Conservation (phyloP, 2,797 vertebrate species). For the Otus scops region DNA sequence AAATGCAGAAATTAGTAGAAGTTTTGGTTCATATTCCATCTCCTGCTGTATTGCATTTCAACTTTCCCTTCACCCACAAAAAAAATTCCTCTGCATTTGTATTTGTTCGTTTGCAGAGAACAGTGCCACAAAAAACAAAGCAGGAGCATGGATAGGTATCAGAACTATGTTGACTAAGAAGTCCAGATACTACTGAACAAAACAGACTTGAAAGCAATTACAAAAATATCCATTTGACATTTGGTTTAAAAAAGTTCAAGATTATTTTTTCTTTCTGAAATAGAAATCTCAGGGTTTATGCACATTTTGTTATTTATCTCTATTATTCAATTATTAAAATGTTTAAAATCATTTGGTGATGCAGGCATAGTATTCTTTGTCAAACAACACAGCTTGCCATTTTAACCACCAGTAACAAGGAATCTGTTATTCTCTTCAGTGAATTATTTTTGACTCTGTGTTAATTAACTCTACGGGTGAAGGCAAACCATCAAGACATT, state of each 20-base stretch:
- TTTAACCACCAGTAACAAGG: not conserved
- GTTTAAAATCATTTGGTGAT: not conserved
- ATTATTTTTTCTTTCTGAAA: not conserved
- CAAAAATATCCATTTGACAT: not conserved
- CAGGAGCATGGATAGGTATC: not conserved
- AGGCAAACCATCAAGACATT: not conserved
- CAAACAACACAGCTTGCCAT: not conserved
- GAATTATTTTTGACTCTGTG: slow-evolving; percentile 17
- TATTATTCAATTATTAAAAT: not conserved
- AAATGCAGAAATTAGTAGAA: not conserved
- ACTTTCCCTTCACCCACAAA: not conserved
- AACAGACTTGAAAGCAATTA: not conserved
- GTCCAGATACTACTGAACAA: not conserved
- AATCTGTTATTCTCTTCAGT: not conserved
- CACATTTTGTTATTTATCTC: not conserved
- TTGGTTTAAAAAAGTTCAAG: not conserved
- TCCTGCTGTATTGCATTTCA: not conserved
- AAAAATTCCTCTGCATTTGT: not conserved
- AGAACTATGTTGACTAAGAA: not conserved
- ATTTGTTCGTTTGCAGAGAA: not conserved
- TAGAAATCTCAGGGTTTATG: not conserved
- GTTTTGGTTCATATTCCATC: not conserved
- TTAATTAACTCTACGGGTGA: not conserved
- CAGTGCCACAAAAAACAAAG: not conserved
- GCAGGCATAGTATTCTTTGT: not conserved